These are phyloP conservation scores for Macroteleia sp. DNA, from an alignment of 2,888 invertebrate species.

Conservation along the genomic window DNA sequence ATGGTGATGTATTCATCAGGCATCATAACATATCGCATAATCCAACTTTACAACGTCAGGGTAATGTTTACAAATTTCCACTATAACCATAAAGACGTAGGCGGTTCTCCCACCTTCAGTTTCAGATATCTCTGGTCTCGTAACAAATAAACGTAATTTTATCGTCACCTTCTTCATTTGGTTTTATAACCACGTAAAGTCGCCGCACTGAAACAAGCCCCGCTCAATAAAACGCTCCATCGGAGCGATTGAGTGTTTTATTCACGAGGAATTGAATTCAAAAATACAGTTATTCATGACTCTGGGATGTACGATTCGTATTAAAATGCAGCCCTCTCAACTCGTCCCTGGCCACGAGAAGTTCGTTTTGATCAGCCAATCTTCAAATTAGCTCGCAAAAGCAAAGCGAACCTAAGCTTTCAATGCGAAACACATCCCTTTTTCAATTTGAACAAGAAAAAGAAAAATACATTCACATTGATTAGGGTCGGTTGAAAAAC, in stretches of 20 bases:
- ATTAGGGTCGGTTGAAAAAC: slow-evolving; percentile 5
- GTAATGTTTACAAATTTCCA: slow-evolving; percentile 49
- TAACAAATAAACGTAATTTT: slow-evolving; percentile 59
- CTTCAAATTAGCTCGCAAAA: slow-evolving; percentile 58
- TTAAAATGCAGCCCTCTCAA: slow-evolving; percentile 50
- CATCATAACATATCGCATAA: slow-evolving; percentile 10
- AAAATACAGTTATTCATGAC: slow-evolving; percentile 63
- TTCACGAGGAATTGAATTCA: slow-evolving; percentile 63
- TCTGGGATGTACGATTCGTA: slow-evolving; percentile 44
- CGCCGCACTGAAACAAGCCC: slow-evolving; percentile 36
- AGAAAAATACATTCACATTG: slow-evolving; percentile 18
- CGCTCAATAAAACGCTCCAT: slow-evolving; percentile 56
- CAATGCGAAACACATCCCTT: slow-evolving; percentile 41
- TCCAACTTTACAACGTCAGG: slow-evolving; percentile 9
- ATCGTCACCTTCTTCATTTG: slow-evolving; percentile 58
- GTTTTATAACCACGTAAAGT: slow-evolving; percentile 59
- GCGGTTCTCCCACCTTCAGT: background rate
- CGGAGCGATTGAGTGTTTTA: slow-evolving; percentile 63
- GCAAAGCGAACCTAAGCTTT: slow-evolving; percentile 55
- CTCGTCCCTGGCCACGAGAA: slow-evolving; percentile 33
- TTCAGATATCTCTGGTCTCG: slow-evolving; percentile 19
- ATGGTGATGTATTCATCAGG: slow-evolving; percentile 9
- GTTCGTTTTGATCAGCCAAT: slow-evolving; percentile 62
- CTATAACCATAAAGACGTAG: slow-evolving; percentile 44
- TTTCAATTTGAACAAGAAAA: slow-evolving; percentile 24